Percentiles rank a stretch among this genome's conserved stretches.
phyloP scores from a whole-genome alignment of 2,888 invertebrate species.

The Acronicta psi region DNA sequence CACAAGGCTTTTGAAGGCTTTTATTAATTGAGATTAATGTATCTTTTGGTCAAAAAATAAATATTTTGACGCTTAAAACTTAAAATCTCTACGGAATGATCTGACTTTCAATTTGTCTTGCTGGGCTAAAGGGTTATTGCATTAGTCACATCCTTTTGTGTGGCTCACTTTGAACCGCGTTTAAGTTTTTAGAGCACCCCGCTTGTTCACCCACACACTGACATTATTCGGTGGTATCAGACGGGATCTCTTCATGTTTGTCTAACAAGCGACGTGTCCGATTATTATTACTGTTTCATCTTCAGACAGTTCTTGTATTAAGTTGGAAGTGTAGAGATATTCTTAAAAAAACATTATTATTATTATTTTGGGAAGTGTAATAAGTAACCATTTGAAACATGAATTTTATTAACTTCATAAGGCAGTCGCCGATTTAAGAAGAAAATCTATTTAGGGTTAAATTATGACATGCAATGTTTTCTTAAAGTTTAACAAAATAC shows the following conservation, averaged over 20 bases:
- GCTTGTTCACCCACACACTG: constrained; percentile 79
- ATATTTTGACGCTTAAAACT: constrained; percentile 48
- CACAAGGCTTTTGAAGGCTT: constrained; percentile 1
- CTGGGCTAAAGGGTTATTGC: constrained; percentile 58
- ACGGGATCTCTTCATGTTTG: constrained; percentile 83
- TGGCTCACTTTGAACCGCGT: constrained; percentile 43
- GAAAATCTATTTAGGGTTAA: no score
- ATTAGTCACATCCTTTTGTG: constrained; percentile 75
- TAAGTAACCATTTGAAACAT: no score
- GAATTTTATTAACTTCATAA: no score
- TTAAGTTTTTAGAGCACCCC: constrained; percentile 67
- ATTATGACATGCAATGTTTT: no score
- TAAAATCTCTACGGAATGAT: constrained; percentile 60
- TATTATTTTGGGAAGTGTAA: background rate
- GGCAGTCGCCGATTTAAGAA: no score
- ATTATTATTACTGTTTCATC: constrained; percentile 86
- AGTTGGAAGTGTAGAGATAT: constrained; percentile 65
- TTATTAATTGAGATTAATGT: constrained; percentile 46
- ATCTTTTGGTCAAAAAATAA: constrained; percentile 31
- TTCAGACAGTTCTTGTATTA: constrained; percentile 58
- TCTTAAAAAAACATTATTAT: no score
- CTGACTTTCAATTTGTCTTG: constrained; percentile 77
- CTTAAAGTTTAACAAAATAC: no score
- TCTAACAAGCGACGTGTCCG: constrained; percentile 88
- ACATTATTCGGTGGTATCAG: constrained; percentile 83